A percentile compares a stretch with the other conserved stretches of the same genome.
phyloP scores from a whole-genome alignment of 2,113 vertebrate genomes.

The Tringa solitaria region DNA sequence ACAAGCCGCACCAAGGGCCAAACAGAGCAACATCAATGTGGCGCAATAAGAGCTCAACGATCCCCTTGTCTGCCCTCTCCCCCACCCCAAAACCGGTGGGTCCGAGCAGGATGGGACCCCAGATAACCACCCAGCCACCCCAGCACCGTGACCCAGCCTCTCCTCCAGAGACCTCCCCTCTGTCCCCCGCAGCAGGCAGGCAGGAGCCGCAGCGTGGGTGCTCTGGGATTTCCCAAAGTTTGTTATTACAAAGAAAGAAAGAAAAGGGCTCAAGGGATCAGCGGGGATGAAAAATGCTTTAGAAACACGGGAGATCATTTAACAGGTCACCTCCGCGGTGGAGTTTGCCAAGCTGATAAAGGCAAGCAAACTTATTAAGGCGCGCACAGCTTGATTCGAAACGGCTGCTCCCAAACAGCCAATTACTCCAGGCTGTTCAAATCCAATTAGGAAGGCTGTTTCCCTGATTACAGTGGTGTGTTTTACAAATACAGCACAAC shows the following conservation, averaged over 20 bases:
- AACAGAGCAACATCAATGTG: not conserved
- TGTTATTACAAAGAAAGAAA: conserved; percentile 5
- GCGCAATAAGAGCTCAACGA: fast-evolving
- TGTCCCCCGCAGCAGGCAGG: not conserved
- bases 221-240: not conserved
- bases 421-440: not conserved
- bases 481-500: conserved; percentile 41
- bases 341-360: conserved; percentile 29
- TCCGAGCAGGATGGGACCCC: not conserved
- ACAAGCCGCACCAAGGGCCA: not conserved
- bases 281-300: not conserved
- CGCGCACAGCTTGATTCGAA: conserved; percentile 17
- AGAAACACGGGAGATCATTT: not conserved
- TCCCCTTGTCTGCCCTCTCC: not conserved
- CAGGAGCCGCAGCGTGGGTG: fast-evolving
- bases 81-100: fast-evolving
- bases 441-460: conserved; percentile 51
- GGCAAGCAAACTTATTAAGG: not conserved
- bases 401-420: conserved; percentile 30
- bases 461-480: not conserved
- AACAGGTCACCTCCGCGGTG: not conserved
- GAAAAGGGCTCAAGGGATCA: conserved; percentile 5
- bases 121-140: fast-evolving
- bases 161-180: not conserved
- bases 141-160: not conserved